Evolutionary conservation across 2,113 vertebrate species (phyloP).

Genomic region (Tachycineta bicolor): DNA sequence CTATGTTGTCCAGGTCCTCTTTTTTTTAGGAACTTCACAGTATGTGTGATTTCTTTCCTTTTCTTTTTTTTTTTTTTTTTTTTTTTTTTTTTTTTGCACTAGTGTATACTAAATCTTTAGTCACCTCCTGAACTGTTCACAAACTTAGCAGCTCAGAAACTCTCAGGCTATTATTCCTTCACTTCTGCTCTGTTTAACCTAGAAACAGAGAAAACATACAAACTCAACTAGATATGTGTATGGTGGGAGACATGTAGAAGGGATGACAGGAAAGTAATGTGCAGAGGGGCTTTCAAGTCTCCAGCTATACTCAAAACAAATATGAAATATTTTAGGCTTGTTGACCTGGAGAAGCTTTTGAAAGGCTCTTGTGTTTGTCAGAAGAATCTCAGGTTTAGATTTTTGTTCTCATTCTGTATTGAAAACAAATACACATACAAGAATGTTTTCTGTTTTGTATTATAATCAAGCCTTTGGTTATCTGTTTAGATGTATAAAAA

Average conservation of each 20-base stretch:
- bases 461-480: neutral
- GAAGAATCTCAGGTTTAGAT: neutral
- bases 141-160: neutral
- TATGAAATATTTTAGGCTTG: neutral
- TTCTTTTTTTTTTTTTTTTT: neutral
- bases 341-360: neutral
- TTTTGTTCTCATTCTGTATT: neutral
- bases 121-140: neutral
- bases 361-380: neutral
- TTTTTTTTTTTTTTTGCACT: neutral
- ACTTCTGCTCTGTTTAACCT: conserved; percentile 6
- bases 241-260: neutral
- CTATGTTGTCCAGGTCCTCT: neutral
- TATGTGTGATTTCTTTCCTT: neutral
- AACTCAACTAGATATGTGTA: neutral
- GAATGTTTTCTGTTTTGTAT: neutral
- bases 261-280: neutral
- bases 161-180: neutral
- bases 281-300: neutral
- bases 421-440: neutral
- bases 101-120: neutral
- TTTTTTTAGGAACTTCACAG: neutral
- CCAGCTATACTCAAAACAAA: neutral
- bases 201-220: neutral
- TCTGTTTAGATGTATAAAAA: neutral